Evolutionary conservation across 2,797 vertebrate genomes (phyloP).

Genomic region (Leptoclinus maculatus): DNA sequence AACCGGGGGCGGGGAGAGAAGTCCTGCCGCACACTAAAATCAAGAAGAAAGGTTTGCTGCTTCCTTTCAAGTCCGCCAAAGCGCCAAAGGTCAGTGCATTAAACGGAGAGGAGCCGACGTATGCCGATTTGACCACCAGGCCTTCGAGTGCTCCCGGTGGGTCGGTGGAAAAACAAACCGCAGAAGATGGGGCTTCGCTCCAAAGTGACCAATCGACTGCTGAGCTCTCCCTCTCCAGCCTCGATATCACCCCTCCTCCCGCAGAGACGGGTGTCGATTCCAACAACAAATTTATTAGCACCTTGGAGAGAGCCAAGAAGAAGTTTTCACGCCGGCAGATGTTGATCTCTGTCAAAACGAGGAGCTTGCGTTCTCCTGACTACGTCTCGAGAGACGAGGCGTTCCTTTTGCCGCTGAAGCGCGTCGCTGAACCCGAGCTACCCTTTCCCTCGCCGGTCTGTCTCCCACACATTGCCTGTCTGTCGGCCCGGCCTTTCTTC

Average conservation of each 20-base stretch:
- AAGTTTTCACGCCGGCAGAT: constrained; percentile 77
- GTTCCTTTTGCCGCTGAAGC: constrained; percentile 35
- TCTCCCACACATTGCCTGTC: constrained; percentile 64
- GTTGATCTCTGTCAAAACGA: constrained; percentile 67
- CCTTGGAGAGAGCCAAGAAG: constrained; percentile 81
- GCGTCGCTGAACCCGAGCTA: constrained; percentile 9
- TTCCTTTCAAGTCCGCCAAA: constrained; percentile 79
- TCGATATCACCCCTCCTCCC: constrained; percentile 64
- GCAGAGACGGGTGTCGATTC: constrained; percentile 45
- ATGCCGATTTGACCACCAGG: constrained; percentile 62
- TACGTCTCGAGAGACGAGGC: constrained; percentile 14
- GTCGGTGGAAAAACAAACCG: constrained; percentile 28
- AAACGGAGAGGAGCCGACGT: constrained; percentile 60
- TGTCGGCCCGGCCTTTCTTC: constrained; percentile 73
- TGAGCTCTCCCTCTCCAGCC: constrained; percentile 58
- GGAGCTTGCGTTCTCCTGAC: constrained; percentile 59
- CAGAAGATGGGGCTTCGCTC: constrained; percentile 43
- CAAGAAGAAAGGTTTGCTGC: constrained; percentile 78
- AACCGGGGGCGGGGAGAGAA: constrained; percentile 45
- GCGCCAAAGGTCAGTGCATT: constrained; percentile 59
- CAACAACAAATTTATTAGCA: constrained; percentile 69
- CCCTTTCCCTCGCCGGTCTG: constrained; percentile 21
- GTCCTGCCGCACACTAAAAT: constrained; percentile 59
- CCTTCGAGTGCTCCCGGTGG: constrained; percentile 58
- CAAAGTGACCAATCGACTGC: constrained; percentile 56